phyloP scores from a whole-genome alignment of 1,140 invertebrate species.

The Nilaparvata lugens region DNA sequence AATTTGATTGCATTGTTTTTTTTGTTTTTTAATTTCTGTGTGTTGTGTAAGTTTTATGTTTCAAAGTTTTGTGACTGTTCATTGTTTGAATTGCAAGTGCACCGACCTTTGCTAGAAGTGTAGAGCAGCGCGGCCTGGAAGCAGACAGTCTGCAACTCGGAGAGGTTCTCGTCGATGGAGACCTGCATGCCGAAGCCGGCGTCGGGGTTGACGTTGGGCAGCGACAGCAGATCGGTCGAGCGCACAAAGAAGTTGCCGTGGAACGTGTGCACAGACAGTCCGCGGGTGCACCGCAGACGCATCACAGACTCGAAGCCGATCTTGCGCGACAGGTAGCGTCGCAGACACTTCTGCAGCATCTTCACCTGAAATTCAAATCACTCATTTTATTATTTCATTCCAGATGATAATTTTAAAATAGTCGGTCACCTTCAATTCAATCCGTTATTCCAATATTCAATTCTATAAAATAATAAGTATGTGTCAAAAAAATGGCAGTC shows the following conservation, averaged over 20 bases:
- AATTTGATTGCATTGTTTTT: no score
- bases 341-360: slow-evolving; percentile 66
- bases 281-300: slow-evolving; percentile 88
- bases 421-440: no score
- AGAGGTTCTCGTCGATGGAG: slow-evolving; percentile 83
- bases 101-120: slow-evolving; percentile 88
- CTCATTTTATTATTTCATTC: no score
- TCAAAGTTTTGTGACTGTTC: no score
- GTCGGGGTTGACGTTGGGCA: slow-evolving; percentile 98
- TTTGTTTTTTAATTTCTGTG: not conserved
- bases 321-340: slow-evolving; percentile 88
- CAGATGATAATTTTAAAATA: no score
- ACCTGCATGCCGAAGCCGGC: slow-evolving; percentile 97
- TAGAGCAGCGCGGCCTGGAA: slow-evolving; percentile 98
- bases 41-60: not conserved
- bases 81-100: not conserved
- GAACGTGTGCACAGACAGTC: slow-evolving; percentile 93
- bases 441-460: no score
- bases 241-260: slow-evolving; percentile 99
- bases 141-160: slow-evolving; percentile 79
- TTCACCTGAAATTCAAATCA: no score
- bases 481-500: no score
- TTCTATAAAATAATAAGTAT: no score
- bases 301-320: slow-evolving; percentile 99
- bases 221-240: slow-evolving; percentile 89